Evolutionary conservation across 2,797 vertebrate species (phyloP).

Genomic region (Eurystomus glaucurus): DNA sequence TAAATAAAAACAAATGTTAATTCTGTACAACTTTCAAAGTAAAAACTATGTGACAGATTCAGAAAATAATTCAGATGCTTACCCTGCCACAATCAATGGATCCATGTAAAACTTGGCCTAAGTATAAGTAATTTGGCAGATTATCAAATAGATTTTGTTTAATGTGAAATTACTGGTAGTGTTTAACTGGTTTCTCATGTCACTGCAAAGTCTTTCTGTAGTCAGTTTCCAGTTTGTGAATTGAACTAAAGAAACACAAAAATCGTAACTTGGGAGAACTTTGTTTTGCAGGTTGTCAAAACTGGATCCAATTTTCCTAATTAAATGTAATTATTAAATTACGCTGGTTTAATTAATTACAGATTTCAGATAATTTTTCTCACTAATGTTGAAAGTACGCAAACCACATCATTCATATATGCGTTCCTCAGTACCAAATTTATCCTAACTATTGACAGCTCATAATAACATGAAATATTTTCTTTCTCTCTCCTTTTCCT

Average conservation of each 20-base stretch:
- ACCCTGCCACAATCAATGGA: neutral
- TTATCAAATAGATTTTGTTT: neutral
- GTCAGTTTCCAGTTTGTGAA: neutral
- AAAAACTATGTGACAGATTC: neutral
- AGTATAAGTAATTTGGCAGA: neutral
- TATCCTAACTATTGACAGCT: neutral
- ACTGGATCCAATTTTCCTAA: neutral
- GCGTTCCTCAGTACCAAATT: neutral
- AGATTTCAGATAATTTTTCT: neutral
- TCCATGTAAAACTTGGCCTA: neutral
- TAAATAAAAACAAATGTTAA: neutral
- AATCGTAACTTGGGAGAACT: neutral
- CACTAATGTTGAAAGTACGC: neutral
- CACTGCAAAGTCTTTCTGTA: neutral
- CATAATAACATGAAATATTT: neutral
- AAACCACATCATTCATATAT: neutral
- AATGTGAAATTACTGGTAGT: neutral
- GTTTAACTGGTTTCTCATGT: neutral
- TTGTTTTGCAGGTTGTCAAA: neutral
- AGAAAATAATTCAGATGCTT: neutral
- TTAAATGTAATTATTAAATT: neutral
- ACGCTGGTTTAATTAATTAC: neutral
- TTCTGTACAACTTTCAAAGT: neutral
- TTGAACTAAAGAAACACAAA: neutral
- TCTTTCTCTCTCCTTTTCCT: neutral